Evolutionary conservation across 2,797 vertebrate genomes (phyloP).

Genomic region (Triplophysa yarkandensis): DNA sequence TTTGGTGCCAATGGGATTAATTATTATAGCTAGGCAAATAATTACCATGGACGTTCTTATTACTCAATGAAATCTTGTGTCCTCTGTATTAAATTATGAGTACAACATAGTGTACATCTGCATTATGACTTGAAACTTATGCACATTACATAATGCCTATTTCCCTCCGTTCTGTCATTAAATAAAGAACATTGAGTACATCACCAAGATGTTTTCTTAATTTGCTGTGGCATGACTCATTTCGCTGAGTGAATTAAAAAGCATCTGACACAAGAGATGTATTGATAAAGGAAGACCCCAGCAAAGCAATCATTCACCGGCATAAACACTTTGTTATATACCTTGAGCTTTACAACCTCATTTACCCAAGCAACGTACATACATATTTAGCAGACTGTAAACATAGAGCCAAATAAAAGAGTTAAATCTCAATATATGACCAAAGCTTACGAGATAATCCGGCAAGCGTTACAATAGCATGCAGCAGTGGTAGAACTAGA

Average conservation of each 20-base stretch:
- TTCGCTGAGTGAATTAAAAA: background rate
- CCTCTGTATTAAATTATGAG: constrained; percentile 34
- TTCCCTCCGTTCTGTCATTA: no score
- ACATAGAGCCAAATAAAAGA: constrained; percentile 72
- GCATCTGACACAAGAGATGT: background rate
- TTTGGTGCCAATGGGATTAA: constrained; percentile 16
- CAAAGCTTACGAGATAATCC: constrained; percentile 62
- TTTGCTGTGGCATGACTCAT: background rate
- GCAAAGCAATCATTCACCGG: constrained; percentile 56
- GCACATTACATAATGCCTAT: no score
- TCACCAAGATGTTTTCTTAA: background rate
- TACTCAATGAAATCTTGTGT: constrained; percentile 20
- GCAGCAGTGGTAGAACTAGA: constrained; percentile 72
- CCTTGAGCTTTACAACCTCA: constrained; percentile 76
- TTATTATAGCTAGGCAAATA: constrained; percentile 50
- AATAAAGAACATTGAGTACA: no score
- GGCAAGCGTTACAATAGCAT: constrained; percentile 76
- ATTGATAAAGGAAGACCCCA: constrained; percentile 19
- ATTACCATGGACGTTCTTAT: constrained; percentile 35
- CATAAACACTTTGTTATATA: constrained; percentile 51
- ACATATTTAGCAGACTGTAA: constrained; percentile 78
- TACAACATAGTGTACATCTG: background rate
- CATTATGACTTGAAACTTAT: background rate
- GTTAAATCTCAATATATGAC: constrained; percentile 72
- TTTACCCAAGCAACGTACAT: constrained; percentile 72